Percentiles rank a stretch among this genome's conserved stretches.
These are phyloP conservation scores for Heteromurus nitidus DNA, from an alignment of 2,888 invertebrate genomes.

Conservation along the genomic window DNA sequence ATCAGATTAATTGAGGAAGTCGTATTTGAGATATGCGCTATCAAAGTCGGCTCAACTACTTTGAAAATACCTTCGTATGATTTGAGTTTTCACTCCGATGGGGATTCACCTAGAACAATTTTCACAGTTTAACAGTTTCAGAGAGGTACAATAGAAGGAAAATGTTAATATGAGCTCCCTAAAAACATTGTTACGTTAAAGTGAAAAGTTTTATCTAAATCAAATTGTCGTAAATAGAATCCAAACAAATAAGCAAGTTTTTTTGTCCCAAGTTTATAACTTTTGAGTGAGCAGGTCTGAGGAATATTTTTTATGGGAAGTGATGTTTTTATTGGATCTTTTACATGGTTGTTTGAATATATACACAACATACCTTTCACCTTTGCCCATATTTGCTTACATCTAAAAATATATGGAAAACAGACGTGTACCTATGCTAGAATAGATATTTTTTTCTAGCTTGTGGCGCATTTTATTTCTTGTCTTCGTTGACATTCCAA, in stretches of 20 bases:
- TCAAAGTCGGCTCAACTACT: too few relatives aligned
- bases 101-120: too few relatives aligned
- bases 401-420: neutral
- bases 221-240: conserved; percentile 56
- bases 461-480: conserved; percentile 1
- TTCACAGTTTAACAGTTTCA: too few relatives aligned
- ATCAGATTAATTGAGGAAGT: neutral
- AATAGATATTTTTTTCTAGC: too few relatives aligned
- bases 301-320: conserved; percentile 12
- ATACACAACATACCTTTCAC: conserved; percentile 34
- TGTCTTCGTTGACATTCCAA: conserved; percentile 26
- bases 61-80: too few relatives aligned
- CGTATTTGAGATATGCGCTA: too few relatives aligned
- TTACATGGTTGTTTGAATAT: neutral
- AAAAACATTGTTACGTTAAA: neutral
- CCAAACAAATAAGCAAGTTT: conserved; percentile 51
- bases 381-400: conserved; percentile 3
- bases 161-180: too few relatives aligned
- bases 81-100: too few relatives aligned
- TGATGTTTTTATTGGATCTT: conserved; percentile 33
- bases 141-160: too few relatives aligned
- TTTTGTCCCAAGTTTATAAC: conserved; percentile 37
- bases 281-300: conserved; percentile 27
- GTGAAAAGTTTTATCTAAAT: conserved; percentile 49
- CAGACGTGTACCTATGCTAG: too few relatives aligned